Base-by-base conservation (phyloP, 2,797 vertebrate genomes). In the Sebastes minor region DNA sequence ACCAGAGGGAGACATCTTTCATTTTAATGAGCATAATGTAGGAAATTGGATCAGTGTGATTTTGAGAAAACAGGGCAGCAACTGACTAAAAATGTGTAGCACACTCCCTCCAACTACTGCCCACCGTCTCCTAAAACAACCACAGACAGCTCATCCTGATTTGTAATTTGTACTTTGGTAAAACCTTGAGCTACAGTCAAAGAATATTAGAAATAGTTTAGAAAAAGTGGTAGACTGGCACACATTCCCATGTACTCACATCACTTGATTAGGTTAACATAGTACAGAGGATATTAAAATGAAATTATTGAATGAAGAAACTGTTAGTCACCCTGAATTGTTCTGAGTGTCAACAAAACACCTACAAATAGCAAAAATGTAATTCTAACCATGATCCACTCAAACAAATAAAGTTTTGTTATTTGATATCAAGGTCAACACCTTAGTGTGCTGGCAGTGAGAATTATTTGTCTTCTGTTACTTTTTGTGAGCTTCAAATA, bases 1-100 rank as follows among this genome's bases (percentile, higher is more conserved):
- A 93, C 84, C 66, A 90, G 94, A 90, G 93, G 93, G 93, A 81
- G 88, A 90, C 89, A 90, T 88, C 61, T 67, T 76, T 74, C 20
- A 68, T 65, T 72, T 63, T 35, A 71, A 59, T 16, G 16, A 8
- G 22, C 42, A 25, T 3, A 2, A 22, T 23, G 32, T 5, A 13
- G 2, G 62, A 56, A 60, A 74, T 11, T 28, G 13, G 18, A 76
- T 67, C 28, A 70, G 23, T n/a, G 25, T 11, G 61, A 68, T 20
- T 12, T 28, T 59, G 14, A 53, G 53, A 72, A 46, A 81, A 76
- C 68, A 63, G 3, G 3, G 5, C n/a, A 53, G 55, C 42, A 65
- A 38, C 55, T 8, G 57, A 70, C 20, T 46, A 30, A 76, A 71
- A 52, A 52, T 62, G 25, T 71, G 53, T 53, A 35, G 25, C 56